Evolutionary conservation across 2,113 vertebrate genomes (phyloP), one percentile per base, ranked within the genome.

Genomic region (Onychorhynchus coronatus): DNA sequence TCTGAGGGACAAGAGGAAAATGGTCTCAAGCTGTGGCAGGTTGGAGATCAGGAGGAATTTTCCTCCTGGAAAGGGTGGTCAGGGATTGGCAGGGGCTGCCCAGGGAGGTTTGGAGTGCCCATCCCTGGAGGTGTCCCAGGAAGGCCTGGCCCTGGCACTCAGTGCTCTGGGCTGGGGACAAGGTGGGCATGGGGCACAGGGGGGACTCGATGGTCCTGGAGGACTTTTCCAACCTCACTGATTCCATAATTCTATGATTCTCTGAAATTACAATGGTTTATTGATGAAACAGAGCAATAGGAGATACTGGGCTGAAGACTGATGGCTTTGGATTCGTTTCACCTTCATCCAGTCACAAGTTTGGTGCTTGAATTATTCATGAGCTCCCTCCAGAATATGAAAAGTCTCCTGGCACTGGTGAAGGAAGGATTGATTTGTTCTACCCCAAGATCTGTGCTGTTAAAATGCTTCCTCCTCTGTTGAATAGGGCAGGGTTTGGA

Each of bases 161-260:
- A 21, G 62, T 2, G 39, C 16, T 30, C 39, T 24, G 62, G n/a
- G 53, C 39, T 75, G 78, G 70, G 13, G 28, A 61, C 24, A 31
- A 15, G 47, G 14, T 31, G 33, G 28, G 39, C 2, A 41, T 46
- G 1, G 2, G 30, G 7, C 62, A 61, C 20, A 41, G n/a, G 23
- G 50, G 0, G 33, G 77, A 9, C 3, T 67, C 0, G 0, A 6
- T 33, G 37, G 1, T 1, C 44, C 6, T 4, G 59, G 35, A 50
- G 31, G 2, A 2, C 23, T 74, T 74, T 52, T 24, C 70, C 46
- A 39, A 1, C 37, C 15, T 73, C 17, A 15, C 1, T 8, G 2
- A 42, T 22, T 0, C 49, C n/a, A 12, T 4, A n/a, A 25, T 18
- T 0, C 68, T 33, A 13, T 56, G 50, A 27, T 23, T 0, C 56